phyloP scores from a whole-genome alignment of 1,140 invertebrate genomes.

The Lasioglossum baleicum region DNA sequence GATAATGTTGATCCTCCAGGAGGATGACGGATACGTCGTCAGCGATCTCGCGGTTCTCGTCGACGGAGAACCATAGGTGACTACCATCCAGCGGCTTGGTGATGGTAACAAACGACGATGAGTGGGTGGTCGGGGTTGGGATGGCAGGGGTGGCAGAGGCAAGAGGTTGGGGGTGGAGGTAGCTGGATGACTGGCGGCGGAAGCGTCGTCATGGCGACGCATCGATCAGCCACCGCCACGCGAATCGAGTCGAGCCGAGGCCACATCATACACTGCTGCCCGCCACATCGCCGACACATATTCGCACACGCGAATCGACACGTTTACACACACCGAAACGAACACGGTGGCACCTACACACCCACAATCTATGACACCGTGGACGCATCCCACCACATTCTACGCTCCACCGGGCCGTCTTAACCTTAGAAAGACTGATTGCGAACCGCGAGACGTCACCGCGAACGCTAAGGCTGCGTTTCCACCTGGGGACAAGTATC shows the following conservation, averaged over 20 bases:
- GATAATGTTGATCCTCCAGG: not conserved
- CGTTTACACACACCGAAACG: too few species aligned
- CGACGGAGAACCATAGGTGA: conserved; percentile 50
- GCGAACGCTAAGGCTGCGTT: too few species aligned
- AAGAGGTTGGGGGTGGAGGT: conserved; percentile 69
- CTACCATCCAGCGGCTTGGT: conserved; percentile 29
- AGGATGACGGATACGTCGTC: conserved; percentile 24
- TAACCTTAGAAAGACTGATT: too few species aligned
- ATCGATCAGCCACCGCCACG: conserved; percentile 79
- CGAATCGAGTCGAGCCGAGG: conserved; percentile 70
- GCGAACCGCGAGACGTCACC: too few species aligned
- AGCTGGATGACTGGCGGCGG: conserved; percentile 79
- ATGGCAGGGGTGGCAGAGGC: conserved; percentile 2
- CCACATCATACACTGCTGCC: conserved; percentile 61
- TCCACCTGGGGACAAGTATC: too few species aligned
- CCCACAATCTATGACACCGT: too few species aligned
- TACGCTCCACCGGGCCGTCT: too few species aligned
- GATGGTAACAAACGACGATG: conserved; percentile 63
- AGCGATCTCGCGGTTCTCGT: conserved; percentile 19
- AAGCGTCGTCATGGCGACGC: conserved; percentile 81
- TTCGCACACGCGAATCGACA: conserved; percentile 16
- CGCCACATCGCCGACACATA: conserved; percentile 16
- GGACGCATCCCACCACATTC: too few species aligned
- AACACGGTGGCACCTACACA: too few species aligned
- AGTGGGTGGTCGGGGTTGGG: conserved; percentile 31